A percentile compares a stretch with the other conserved stretches of the same genome.
Evolutionary conservation across 2,888 invertebrate genomes (phyloP).

Genomic region (Cosmia pyralina): DNA sequence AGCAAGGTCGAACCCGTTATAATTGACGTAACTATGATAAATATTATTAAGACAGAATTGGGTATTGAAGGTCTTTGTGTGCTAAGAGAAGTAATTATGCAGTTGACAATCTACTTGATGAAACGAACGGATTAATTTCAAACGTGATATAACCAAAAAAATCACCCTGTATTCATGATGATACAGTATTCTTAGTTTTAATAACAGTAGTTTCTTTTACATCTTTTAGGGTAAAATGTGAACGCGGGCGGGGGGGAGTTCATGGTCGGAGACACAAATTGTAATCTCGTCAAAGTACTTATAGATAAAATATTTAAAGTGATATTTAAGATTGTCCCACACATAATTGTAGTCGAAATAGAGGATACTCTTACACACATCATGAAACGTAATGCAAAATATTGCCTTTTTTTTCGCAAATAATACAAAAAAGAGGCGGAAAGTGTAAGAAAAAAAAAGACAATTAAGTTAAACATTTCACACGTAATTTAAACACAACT

Average conservation of each 20-base stretch:
- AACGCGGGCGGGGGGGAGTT: too few species aligned
- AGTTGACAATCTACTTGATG: constrained; percentile 6
- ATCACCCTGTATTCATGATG: too few species aligned
- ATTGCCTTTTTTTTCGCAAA: neutral
- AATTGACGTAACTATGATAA: constrained; percentile 43
- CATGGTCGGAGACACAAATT: neutral
- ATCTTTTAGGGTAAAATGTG: too few species aligned
- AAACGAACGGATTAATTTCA: neutral
- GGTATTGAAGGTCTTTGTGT: constrained; percentile 21
- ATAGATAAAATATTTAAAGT: neutral
- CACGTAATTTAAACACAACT: neutral
- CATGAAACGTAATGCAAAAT: neutral
- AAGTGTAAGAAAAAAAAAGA: neutral
- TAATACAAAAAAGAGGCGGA: neutral
- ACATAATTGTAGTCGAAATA: neutral
- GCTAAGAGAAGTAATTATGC: neutral
- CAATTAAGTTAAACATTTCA: neutral
- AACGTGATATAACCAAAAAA: neutral
- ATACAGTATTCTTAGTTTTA: too few species aligned
- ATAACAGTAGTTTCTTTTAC: too few species aligned
- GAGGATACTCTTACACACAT: neutral
- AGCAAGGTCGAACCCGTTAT: constrained; percentile 47
- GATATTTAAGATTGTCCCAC: too few species aligned
- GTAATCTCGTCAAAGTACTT: neutral
- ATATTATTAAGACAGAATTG: constrained; percentile 20